Percentiles rank a stretch among this genome's conserved stretches.
Conservation (phyloP, 2,797 vertebrate genomes). For the Mus spretus region DNA sequence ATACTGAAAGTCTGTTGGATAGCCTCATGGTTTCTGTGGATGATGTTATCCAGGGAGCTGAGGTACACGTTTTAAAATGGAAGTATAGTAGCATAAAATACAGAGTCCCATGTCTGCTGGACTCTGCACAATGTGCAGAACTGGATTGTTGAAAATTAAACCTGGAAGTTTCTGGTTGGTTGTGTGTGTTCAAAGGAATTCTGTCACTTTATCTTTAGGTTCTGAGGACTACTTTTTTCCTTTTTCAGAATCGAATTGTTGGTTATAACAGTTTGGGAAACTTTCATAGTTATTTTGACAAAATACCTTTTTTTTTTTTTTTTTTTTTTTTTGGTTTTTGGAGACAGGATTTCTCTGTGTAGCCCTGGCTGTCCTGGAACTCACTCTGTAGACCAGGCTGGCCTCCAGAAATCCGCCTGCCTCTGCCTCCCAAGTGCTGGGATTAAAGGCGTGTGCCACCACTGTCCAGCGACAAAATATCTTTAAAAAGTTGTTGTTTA, state of each 20-base stretch:
- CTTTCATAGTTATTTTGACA: slow-evolving; percentile 58
- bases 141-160: slow-evolving; percentile 55
- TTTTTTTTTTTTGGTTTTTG: no score
- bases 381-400: no score
- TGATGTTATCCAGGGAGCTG: slow-evolving; percentile 47
- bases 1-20: slow-evolving; percentile 75
- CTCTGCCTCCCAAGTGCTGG: no score
- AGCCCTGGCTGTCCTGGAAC: no score
- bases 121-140: slow-evolving; percentile 6
- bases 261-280: slow-evolving; percentile 35
- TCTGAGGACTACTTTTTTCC: slow-evolving; percentile 42
- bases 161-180: neutral
- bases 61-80: slow-evolving; percentile 67
- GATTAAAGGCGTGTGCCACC: no score
- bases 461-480: no score
- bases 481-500: no score
- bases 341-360: no score
- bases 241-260: slow-evolving; percentile 50
- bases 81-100: slow-evolving; percentile 43
- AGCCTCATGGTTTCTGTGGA: slow-evolving; percentile 72
- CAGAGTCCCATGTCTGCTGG: neutral
- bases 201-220: slow-evolving; percentile 50
- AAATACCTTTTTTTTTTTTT: neutral
- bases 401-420: no score
- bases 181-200: slow-evolving; percentile 55